Evolutionary conservation across 92 coral and sea anemone species (phyloP).

Genomic region (Actinostola sp.): DNA sequence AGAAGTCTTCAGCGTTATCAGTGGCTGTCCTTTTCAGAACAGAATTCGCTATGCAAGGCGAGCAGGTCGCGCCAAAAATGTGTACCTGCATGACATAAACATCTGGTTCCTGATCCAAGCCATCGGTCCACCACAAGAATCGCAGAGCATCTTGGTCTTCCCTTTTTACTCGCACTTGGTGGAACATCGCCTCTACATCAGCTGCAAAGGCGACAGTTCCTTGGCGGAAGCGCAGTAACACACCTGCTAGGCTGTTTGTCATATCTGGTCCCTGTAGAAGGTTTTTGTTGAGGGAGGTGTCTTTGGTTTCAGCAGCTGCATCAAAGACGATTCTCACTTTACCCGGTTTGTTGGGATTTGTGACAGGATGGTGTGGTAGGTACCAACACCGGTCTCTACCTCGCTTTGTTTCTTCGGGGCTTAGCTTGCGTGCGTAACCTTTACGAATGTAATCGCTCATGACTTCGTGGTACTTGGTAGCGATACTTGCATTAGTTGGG

Average conservation of each 20-base stretch:
- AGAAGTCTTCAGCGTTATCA: neutral
- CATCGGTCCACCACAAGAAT: slow-evolving; percentile 17
- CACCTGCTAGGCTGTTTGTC: slow-evolving; percentile 46
- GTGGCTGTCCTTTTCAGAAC: neutral
- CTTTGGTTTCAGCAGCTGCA: slow-evolving; percentile 42
- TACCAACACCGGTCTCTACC: slow-evolving; percentile 39
- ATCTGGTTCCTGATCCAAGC: slow-evolving; percentile 3
- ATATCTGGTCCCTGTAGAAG: slow-evolving; percentile 34
- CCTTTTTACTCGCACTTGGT: slow-evolving; percentile 4
- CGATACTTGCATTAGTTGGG: slow-evolving; percentile 26
- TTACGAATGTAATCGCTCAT: slow-evolving; percentile 49
- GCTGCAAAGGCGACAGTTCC: neutral
- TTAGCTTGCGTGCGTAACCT: slow-evolving; percentile 56
- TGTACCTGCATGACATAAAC: slow-evolving; percentile 52
- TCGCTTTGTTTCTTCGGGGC: slow-evolving; percentile 24
- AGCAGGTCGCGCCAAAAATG: slow-evolving; percentile 23
- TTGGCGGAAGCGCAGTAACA: slow-evolving; percentile 35
- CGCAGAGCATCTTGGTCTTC: slow-evolving; percentile 16
- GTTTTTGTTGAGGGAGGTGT: slow-evolving; percentile 33
- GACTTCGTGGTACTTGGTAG: slow-evolving; percentile 39
- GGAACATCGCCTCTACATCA: neutral
- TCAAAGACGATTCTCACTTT: slow-evolving; percentile 51
- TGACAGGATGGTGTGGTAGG: slow-evolving; percentile 57
- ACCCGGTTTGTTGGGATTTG: slow-evolving; percentile 40
- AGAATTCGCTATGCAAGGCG: slow-evolving; percentile 1